These are phyloP conservation scores for Gobionotothen gibberifrons DNA, from an alignment of 2,797 vertebrate species.

Conservation along the genomic window DNA sequence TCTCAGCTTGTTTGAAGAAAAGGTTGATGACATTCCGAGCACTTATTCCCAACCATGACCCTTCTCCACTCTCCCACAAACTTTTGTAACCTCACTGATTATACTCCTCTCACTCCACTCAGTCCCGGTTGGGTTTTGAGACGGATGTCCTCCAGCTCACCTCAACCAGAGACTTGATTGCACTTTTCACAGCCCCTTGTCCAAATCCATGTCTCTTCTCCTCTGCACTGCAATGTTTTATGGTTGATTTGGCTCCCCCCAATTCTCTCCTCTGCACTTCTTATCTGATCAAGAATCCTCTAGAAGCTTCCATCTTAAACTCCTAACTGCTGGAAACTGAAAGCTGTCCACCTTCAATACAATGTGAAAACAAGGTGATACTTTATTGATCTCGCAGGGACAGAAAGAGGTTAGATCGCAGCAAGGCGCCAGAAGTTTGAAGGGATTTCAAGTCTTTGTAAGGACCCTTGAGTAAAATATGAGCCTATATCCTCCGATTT, in stretches of 20 bases:
- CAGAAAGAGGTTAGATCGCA: conserved; percentile 45
- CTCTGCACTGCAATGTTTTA: conserved; percentile 31
- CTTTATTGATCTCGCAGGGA: conserved; percentile 51
- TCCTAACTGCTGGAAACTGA: conserved; percentile 9
- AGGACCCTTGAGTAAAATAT: conserved; percentile 40
- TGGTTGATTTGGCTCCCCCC: conserved; percentile 14
- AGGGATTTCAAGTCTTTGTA: conserved; percentile 41
- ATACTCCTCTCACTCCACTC: conserved; percentile 43
- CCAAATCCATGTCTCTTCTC: conserved; percentile 54
- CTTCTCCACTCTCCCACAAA: conserved; percentile 61
- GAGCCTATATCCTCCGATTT: conserved; percentile 29
- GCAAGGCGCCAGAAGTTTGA: conserved; percentile 31
- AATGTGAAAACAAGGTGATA: conserved; percentile 54
- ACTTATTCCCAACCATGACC: conserved; percentile 51
- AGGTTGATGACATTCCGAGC: conserved; percentile 52
- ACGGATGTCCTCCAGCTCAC: conserved; percentile 67
- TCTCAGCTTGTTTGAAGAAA: conserved; percentile 45
- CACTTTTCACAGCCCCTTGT: conserved; percentile 41
- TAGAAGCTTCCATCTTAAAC: conserved; percentile 17
- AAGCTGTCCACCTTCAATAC: conserved; percentile 43
- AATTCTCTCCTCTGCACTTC: conserved; percentile 29
- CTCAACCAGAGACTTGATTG: conserved; percentile 61
- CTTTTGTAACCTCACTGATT: conserved; percentile 65
- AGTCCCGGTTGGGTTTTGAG: conserved; percentile 46
- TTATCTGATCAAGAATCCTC: conserved; percentile 37